Base-by-base conservation (phyloP, 2,113 vertebrate species). In the Casuarius casuarius region DNA sequence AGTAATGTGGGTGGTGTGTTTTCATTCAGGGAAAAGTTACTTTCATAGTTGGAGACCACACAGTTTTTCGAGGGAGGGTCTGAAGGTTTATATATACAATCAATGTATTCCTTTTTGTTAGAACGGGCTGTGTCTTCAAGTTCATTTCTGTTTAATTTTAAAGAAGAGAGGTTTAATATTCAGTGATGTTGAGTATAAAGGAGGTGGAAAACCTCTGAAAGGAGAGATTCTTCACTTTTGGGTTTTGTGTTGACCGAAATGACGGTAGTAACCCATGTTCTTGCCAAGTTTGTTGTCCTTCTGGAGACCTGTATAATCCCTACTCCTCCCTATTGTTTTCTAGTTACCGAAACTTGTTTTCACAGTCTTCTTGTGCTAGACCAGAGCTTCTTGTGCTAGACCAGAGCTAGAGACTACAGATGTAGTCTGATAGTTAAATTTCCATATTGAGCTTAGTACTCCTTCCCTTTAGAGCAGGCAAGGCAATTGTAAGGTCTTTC, bases 21-120 rank as follows among this genome's bases (percentile, higher is more conserved):
- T 78, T 46, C 90, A 87, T 14, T 79, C 78, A 54, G 79, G 56
- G 77, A 66, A 87, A 82, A 87, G 84, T 76, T 4, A 11, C n/a
- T 87, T 71, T 40, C 62, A 15, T 72, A 68, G 78, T 20, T 84
- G 85, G 56, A 90, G 42, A 82, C 74, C 66, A 12, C 77, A 78
- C 70, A 59, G 29, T 61, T 87, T 35, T 13, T 3, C 40, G 35
- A n/a, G 78, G 74, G 66, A 63, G 68, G 61, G 46, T 82, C 84
- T 82, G 73, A 80, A 85, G 78, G 65, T 61, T 54, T 84, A 23
- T 19, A 4, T 70, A 67, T 83, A 10, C 65, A 91, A 56, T 86
- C 63, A 22, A 0, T 17, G 46, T 29, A 2, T 84, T 89, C n/a
- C 44, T 67, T 15, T 52, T 40, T 63, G 29, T 44, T 29, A 17